phyloP scores from a whole-genome alignment of 1,140 invertebrate species.

The Vollenhovia emeryi region DNA sequence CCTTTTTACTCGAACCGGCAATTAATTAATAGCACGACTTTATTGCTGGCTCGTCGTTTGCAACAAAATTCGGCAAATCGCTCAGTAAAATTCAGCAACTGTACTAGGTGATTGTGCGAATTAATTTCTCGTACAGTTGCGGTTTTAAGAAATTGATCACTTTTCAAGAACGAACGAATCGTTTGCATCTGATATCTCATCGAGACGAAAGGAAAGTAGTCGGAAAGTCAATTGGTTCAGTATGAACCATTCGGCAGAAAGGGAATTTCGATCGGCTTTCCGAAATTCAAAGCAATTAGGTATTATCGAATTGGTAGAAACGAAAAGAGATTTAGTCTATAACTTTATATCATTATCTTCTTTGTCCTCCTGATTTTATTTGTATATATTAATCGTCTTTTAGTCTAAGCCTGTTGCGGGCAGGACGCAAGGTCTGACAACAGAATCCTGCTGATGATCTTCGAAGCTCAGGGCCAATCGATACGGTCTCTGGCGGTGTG shows the following conservation, averaged over 20 bases:
- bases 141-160: conserved; percentile 26
- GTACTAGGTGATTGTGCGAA: not conserved
- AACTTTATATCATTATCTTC: conserved; percentile 23
- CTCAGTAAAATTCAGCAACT: not conserved
- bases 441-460: conserved; percentile 6
- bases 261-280: not conserved
- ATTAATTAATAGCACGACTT: not conserved
- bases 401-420: conserved; percentile 31
- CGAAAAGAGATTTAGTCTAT: conserved; percentile 8
- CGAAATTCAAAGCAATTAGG: not conserved
- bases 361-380: conserved; percentile 36
- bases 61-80: not conserved
- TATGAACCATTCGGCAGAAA: too few relatives aligned
- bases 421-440: not conserved
- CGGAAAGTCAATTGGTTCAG: not conserved
- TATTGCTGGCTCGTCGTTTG: conserved; percentile 2
- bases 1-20: conserved; percentile 20
- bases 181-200: not conserved
- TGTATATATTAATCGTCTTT: conserved; percentile 41
- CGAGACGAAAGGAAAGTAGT: not conserved
- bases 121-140: conserved; percentile 21
- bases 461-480: conserved; percentile 35
- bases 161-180: not conserved
- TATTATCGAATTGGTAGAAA: conserved; percentile 31
- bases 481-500: not conserved